Conservation (phyloP, 2,797 vertebrate species). For the Acanthurus tractus region DNA sequence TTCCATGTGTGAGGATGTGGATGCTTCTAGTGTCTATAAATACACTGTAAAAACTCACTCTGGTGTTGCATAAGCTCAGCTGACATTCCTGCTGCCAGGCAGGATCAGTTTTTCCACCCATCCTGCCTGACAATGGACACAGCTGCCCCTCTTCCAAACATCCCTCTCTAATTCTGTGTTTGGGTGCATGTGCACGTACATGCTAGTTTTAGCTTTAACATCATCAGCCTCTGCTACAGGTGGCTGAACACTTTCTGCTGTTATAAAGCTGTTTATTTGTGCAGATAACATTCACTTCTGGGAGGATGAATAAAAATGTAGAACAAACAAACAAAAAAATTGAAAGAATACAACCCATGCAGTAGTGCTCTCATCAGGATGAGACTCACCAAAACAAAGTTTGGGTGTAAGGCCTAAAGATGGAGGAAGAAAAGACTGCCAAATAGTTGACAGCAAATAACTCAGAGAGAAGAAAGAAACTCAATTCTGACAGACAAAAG, state of each 20-base stretch:
- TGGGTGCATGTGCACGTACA: slow-evolving; percentile 15
- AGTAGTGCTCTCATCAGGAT: not conserved
- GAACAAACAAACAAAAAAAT: not conserved
- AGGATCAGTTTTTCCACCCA: slow-evolving; percentile 82
- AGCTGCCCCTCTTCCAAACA: slow-evolving; percentile 58
- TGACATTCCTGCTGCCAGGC: slow-evolving; percentile 74
- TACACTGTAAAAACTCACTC: slow-evolving; percentile 75
- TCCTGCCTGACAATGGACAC: slow-evolving; percentile 70
- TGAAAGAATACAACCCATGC: no score
- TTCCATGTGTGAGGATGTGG: slow-evolving; percentile 40
- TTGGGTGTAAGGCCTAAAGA: slow-evolving; percentile 4
- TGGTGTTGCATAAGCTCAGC: slow-evolving; percentile 74
- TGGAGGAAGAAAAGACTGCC: slow-evolving; percentile 5
- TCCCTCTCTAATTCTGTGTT: slow-evolving; percentile 18
- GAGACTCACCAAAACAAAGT: not conserved
- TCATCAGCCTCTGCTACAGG: not conserved
- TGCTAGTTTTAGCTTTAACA: slow-evolving; percentile 2
- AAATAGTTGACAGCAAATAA: slow-evolving; percentile 9
- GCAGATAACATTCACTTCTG: no score
- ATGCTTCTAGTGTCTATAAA: slow-evolving; percentile 73
- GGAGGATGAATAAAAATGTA: not conserved
- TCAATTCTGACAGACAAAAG: slow-evolving; percentile 18
- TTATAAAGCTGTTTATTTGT: not conserved
- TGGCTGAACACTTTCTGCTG: not conserved
- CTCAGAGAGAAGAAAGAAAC: not conserved